phyloP scores from a whole-genome alignment of 2,113 vertebrate species.

The human (Homo sapiens) region DNA sequence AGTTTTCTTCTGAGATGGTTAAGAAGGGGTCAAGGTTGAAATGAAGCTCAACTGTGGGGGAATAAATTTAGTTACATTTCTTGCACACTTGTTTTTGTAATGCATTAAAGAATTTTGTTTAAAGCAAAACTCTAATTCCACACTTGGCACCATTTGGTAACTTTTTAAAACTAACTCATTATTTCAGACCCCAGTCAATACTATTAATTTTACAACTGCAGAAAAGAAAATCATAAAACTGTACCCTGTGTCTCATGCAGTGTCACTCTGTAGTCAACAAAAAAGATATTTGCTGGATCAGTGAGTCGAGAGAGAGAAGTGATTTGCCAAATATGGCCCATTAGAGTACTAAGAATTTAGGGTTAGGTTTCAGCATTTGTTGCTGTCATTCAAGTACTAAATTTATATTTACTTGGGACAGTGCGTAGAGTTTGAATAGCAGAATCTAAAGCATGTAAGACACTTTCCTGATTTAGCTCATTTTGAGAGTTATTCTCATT shows the following conservation, averaged over 20 bases:
- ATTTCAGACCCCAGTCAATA: neutral
- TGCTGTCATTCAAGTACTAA: conserved; percentile 56
- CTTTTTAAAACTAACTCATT: neutral
- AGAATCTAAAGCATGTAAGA: conserved; percentile 4
- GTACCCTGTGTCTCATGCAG: too few species aligned
- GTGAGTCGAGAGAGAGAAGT: neutral
- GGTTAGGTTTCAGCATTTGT: conserved; percentile 71
- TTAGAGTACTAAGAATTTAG: neutral
- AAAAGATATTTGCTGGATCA: conserved; percentile 34
- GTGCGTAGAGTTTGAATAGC: conserved; percentile 39
- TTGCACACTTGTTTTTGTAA: neutral
- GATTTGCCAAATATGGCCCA: conserved; percentile 46
- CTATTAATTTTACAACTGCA: neutral
- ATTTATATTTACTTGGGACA: conserved; percentile 61
- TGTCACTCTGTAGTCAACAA: conserved; percentile 13
- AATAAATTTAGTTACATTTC: neutral
- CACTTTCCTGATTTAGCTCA: neutral
- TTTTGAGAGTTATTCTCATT: neutral
- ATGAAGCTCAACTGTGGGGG: neutral
- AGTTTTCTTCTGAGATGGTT: neutral
- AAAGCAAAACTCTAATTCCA: neutral
- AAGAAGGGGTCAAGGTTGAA: neutral
- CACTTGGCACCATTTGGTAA: neutral
- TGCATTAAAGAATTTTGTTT: neutral
- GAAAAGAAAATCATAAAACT: neutral